Evolutionary conservation across 2,888 invertebrate genomes (phyloP), one percentile per base, ranked within the genome.

Genomic region (Rhodophaea formosa): DNA sequence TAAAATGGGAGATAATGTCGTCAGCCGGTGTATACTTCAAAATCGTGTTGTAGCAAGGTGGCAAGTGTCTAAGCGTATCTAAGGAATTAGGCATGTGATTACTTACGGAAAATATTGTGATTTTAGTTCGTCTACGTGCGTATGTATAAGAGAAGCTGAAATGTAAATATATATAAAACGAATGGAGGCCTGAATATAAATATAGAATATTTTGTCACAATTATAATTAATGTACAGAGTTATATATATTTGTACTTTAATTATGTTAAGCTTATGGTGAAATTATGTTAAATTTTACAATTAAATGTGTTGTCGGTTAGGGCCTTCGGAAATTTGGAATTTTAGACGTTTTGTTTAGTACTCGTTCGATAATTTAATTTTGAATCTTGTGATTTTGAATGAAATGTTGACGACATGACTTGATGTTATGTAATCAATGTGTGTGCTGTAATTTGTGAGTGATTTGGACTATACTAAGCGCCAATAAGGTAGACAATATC

Each of bases 141-240:
- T 56, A 54, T 58, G 35, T 62, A 59, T 74, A 69, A 71, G 64
- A 65, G 77, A 76, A 64, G 69, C 63, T 65, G 68, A 69, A 76
- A 79, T 88, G 88, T 89, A 88, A 83, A 89, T 89, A 86, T 66
- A 62, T 71, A 82, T 80, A 75, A 79, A 82, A 81, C 76, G 82
- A 82, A 79, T 73, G 85, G 79, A 80, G 88, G 88, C 87, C 88
- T 87, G 87, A 80, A 72, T 75, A 79, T 78, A 79, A 74, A 77
- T 79, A 77, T 80, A 79, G 75, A 74, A 74, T 79, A 80, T 74
- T 80, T 78, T 79, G 90, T 89, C 89, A 90, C 90, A 69, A 68
- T 69, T 76, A 76, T 75, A 57, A 68, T 67, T 70, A 75, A 69
- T 82, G 80, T 80, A 81, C 79, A 80, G 79, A 79, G 72, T 72